phyloP scores from a whole-genome alignment of 2,113 vertebrate species.

The Blennius ocellaris region DNA sequence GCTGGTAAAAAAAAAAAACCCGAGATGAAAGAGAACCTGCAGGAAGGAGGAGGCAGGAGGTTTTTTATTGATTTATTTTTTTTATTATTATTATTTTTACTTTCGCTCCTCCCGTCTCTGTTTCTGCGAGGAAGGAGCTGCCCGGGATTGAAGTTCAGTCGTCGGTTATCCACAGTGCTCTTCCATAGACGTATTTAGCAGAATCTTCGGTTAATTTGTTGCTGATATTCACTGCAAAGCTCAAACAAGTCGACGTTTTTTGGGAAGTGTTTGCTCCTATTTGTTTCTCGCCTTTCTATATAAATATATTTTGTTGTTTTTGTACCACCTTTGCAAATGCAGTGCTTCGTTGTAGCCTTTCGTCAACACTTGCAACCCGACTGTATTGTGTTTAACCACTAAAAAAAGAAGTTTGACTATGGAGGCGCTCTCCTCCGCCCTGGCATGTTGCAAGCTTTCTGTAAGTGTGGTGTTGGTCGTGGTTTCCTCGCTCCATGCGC shows the following conservation, averaged over 20 bases:
- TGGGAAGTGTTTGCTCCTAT: not conserved
- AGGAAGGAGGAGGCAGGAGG: not conserved
- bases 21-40: not conserved
- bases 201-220: too few species aligned
- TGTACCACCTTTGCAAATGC: not conserved
- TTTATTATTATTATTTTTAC: not conserved
- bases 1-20: not conserved
- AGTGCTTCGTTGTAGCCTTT: not conserved
- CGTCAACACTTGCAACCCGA: not conserved
- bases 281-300: not conserved
- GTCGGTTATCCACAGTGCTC: not conserved
- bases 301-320: not conserved
- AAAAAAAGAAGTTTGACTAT: conserved; percentile 8
- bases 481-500: conserved; percentile 10
- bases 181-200: too few species aligned
- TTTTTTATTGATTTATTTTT: not conserved
- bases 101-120: too few species aligned
- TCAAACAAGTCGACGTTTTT: too few species aligned
- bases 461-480: not conserved
- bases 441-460: not conserved
- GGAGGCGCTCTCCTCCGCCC: not conserved
- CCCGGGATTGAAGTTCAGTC: not conserved
- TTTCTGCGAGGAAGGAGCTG: too few species aligned
- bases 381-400: not conserved
- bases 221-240: too few species aligned